Conservation (phyloP, 92 coral and sea anemone genomes). For the Umimayanthus chanpuru region DNA sequence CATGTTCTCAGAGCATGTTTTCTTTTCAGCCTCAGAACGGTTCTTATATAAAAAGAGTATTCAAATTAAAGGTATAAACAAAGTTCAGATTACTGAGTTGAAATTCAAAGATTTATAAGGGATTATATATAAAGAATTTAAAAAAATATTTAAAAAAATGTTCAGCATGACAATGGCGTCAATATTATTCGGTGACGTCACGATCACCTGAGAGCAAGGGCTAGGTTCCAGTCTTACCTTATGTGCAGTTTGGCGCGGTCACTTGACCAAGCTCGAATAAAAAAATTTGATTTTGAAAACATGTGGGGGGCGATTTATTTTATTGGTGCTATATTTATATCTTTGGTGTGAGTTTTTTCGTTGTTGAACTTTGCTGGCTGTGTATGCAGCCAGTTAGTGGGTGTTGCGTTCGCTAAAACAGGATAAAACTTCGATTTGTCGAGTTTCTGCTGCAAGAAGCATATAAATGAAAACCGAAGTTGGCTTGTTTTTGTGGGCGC, state of each 20-base stretch:
- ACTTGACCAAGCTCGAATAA: slow-evolving; percentile 7
- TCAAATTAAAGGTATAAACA: no score
- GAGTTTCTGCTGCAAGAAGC: slow-evolving; percentile 1
- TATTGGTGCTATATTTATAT: slow-evolving; percentile 12
- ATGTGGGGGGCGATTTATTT: slow-evolving; percentile 22
- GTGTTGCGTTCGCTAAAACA: neutral
- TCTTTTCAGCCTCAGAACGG: no score
- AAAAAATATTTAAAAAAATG: no score
- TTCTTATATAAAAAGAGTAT: no score
- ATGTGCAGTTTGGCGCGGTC: neutral
- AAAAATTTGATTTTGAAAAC: slow-evolving; percentile 16
- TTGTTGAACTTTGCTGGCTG: neutral
- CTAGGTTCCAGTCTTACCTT: slow-evolving; percentile 11
- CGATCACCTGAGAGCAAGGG: slow-evolving; percentile 36
- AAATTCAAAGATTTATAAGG: no score
- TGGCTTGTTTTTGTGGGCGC: slow-evolving; percentile 25
- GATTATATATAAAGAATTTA: no score
- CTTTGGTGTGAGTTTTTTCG: neutral
- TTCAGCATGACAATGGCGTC: no score
- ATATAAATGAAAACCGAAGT: slow-evolving; percentile 32
- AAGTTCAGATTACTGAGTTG: no score
- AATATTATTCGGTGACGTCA: slow-evolving; percentile 25
- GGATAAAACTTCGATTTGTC: slow-evolving; percentile 2
- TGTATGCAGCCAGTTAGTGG: neutral
- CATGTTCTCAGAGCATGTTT: no score